Evolutionary conservation across 2,797 vertebrate genomes (phyloP), one percentile per base, ranked within the genome.

Genomic region (Ataeniobius toweri): DNA sequence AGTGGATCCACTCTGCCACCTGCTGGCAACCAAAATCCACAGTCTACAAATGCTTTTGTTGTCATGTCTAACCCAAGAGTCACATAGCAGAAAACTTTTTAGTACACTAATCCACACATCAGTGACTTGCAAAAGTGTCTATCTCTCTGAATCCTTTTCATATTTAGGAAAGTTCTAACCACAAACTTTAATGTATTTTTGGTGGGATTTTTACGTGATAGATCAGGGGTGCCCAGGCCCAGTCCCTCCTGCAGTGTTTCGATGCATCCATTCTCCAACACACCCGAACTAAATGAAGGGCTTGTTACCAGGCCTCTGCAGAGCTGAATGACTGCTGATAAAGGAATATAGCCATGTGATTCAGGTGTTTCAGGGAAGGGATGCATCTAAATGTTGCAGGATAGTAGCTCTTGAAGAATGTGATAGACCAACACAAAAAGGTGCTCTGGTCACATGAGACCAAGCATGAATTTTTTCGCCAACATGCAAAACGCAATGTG

Each of bases 1-100:
- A 78, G 24, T 84, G 74, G 77, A 70, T 50, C 70, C 63, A 79
- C 81, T 77, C 90, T 92, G 94, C 93, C 94, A 79, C 86, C 94
- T 94, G 81, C 89, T 94, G 94, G 92, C 71, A 70, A 73, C 76
- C 3, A 72, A 46, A 10, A 10, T 26, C 24, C 39, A 1, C 10
- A 20, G 41, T 6, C 24, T 73, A 51, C 16, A 0, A 55, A 6
- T 65, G 53, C 22, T 41, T 69, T 20, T 28, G 39, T 14, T 12
- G 0, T 6, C 24, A 31, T 4, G 61, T 65, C 8, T 65, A 50
- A 16, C 12, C 3, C 48, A 50, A 13, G 12, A 46, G 44, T 46
- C 44, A 46, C 44, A 7, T 46, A 61, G 28, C 26, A 16, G 26
- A 31, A 61, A 31, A 36, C 28, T 20, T 36, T 63, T 63, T 26